These are phyloP conservation scores for Stenopsyche tienmushanensis DNA, from an alignment of 1,140 invertebrate species.

Conservation along the genomic window DNA sequence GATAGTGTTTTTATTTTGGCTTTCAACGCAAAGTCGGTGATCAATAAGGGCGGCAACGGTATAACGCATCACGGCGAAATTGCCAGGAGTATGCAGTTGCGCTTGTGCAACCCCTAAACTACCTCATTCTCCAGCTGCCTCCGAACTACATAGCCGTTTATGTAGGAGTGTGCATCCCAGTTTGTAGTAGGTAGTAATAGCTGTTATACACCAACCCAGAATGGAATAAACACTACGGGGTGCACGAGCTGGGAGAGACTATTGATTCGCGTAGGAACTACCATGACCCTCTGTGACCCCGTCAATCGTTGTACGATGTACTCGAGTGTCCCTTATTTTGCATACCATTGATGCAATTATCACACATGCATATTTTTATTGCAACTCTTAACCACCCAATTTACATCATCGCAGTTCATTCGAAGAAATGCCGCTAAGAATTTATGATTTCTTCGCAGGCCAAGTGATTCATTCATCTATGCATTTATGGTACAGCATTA, in stretches of 20 bases:
- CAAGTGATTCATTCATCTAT: too few relatives aligned
- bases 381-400: too few relatives aligned
- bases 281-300: slow-evolving; percentile 36
- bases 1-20: too few relatives aligned
- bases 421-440: too few relatives aligned
- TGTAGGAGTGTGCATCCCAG: background rate
- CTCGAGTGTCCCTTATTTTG: background rate
- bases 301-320: background rate
- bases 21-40: too few relatives aligned
- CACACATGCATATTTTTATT: too few relatives aligned
- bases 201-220: background rate
- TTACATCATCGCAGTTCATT: too few relatives aligned
- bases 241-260: slow-evolving; percentile 6
- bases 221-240: background rate
- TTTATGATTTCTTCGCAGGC: too few relatives aligned
- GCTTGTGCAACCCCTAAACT: background rate
- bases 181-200: background rate
- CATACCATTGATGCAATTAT: background rate
- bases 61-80: too few relatives aligned
- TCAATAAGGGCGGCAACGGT: too few relatives aligned
- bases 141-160: background rate
- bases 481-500: too few relatives aligned
- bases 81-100: background rate
- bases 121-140: background rate
- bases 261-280: slow-evolving; percentile 35